Evolutionary conservation across 2,888 invertebrate species (phyloP).

Genomic region (Phymatocera aterrima): DNA sequence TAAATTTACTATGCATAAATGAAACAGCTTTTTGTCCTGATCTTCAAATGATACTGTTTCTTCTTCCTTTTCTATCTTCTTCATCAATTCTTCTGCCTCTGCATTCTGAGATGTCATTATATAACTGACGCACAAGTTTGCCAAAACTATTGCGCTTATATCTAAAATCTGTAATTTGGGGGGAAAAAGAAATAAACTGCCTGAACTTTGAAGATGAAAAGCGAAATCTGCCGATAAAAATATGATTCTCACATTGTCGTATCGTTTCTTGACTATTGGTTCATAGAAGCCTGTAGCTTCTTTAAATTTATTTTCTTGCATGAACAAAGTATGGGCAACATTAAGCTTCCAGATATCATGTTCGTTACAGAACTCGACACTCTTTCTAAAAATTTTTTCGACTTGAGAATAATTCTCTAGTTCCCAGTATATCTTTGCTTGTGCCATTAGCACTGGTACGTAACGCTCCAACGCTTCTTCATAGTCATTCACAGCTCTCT

Average conservation of each 20-base stretch:
- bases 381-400: constrained; percentile 97
- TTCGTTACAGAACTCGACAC: constrained; percentile 98
- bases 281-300: constrained; percentile 99
- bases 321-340: constrained; percentile 98
- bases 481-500: constrained; percentile 93
- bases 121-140: constrained; percentile 98
- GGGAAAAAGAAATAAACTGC: not conserved
- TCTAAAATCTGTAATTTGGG: constrained; percentile 84
- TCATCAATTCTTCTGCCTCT: constrained; percentile 98
- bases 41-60: constrained; percentile 94
- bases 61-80: constrained; percentile 98
- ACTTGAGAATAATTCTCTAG: constrained; percentile 96
- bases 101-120: constrained; percentile 99
- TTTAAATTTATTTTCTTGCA: constrained; percentile 99
- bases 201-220: too few species aligned
- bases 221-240: not conserved
- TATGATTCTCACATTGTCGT: constrained; percentile 82
- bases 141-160: constrained; percentile 97
- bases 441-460: constrained; percentile 98
- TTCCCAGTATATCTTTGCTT: constrained; percentile 99
- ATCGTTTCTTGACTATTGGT: constrained; percentile 96
- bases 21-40: constrained; percentile 95
- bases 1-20: constrained; percentile 98
- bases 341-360: constrained; percentile 98
- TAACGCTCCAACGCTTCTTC: constrained; percentile 94